phyloP scores from a whole-genome alignment of 2,797 vertebrate genomes.

The Parauchenoglanis ngamensis region DNA sequence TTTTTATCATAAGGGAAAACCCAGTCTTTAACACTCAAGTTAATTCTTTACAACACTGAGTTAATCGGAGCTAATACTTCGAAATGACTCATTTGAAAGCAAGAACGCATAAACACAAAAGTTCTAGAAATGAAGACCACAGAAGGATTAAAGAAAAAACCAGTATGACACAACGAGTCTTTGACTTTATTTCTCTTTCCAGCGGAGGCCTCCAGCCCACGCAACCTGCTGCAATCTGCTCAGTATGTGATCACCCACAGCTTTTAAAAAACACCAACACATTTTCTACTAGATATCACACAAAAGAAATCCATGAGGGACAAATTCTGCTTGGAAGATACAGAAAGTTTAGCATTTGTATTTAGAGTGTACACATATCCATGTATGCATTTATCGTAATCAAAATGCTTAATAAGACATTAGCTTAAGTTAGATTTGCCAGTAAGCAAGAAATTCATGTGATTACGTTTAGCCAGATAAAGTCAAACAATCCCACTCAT shows the following conservation, averaged over 20 bases:
- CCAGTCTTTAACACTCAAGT: background rate
- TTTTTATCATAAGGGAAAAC: background rate
- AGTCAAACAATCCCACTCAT: background rate
- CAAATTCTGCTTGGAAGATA: background rate
- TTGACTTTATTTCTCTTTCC: constrained; percentile 11
- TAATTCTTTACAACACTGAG: background rate
- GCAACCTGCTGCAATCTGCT: constrained; percentile 4
- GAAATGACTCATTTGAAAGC: constrained; percentile 3
- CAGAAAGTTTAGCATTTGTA: background rate
- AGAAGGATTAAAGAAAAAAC: background rate
- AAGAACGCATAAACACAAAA: background rate
- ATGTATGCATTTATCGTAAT: too few relatives aligned
- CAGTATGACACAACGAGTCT: background rate
- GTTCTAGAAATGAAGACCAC: background rate
- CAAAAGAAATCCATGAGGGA: background rate
- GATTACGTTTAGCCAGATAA: background rate
- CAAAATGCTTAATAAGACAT: too few relatives aligned
- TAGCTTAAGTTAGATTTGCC: background rate
- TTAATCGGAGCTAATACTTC: background rate
- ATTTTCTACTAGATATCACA: background rate
- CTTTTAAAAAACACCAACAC: background rate
- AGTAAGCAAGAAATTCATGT: background rate
- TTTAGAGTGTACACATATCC: background rate
- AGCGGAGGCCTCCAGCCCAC: constrained; percentile 7
- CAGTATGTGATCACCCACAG: background rate